phyloP scores from a whole-genome alignment of 2,888 invertebrate species.

The Yponomeuta sedellus region DNA sequence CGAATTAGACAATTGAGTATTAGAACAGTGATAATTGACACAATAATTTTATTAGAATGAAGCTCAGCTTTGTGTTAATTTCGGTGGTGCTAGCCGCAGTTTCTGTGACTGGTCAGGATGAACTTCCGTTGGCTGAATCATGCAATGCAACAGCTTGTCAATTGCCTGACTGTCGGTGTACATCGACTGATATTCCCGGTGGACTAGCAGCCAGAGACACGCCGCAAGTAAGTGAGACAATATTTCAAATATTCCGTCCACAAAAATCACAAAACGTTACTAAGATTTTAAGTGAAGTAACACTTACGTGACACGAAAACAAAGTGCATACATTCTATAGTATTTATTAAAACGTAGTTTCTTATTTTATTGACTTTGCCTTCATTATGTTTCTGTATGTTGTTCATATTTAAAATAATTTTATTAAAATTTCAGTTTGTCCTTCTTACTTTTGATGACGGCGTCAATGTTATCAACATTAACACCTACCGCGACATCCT shows the following conservation, averaged over 20 bases:
- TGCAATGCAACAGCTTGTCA: constrained; percentile 58
- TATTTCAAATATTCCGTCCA: too few relatives aligned
- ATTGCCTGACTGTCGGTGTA: constrained; percentile 74
- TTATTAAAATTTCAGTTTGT: constrained; percentile 70
- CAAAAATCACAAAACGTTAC: too few relatives aligned
- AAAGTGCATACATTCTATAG: too few relatives aligned
- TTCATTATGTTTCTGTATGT: not conserved
- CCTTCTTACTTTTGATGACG: constrained; percentile 81
- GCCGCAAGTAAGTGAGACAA: constrained; percentile 62
- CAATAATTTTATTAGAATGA: not conserved
- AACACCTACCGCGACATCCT: constrained; percentile 72
- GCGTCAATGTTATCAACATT: constrained; percentile 73
- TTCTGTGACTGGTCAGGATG: constrained; percentile 20
- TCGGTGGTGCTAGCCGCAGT: not conserved
- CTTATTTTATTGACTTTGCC: not conserved
- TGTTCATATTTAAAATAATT: too few relatives aligned
- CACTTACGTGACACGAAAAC: too few relatives aligned
- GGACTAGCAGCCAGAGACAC: constrained; percentile 51
- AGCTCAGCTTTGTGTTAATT: not conserved
- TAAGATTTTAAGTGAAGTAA: too few relatives aligned
- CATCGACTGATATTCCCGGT: constrained; percentile 62
- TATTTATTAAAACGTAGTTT: too few relatives aligned
- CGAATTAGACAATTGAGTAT: not conserved
- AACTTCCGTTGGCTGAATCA: constrained; percentile 36
- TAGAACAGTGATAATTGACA: not conserved